Percentiles rank a stretch among this genome's conserved stretches.
These are phyloP conservation scores for Cavia porcellus DNA, from an alignment of 2,113 vertebrate species.

Conservation along the genomic window DNA sequence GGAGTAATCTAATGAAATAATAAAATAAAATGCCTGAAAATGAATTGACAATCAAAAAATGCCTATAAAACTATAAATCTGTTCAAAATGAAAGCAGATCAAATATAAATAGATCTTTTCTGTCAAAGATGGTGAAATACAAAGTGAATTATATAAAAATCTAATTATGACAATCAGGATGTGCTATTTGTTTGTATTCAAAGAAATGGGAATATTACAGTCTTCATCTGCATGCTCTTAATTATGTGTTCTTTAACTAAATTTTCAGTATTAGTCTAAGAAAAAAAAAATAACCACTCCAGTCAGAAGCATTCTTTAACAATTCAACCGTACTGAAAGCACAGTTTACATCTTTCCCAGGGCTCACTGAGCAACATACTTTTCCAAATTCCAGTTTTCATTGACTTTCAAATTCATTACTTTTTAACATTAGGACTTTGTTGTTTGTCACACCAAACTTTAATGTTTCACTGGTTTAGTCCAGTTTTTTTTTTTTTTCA, in stretches of 20 bases:
- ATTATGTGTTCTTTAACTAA: not conserved
- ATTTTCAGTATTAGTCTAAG: constrained; percentile 17
- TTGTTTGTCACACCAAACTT: not conserved
- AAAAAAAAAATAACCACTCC: not conserved
- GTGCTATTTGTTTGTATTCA: not conserved
- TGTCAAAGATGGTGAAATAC: not conserved
- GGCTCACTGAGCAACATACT: not conserved
- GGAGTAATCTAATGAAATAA: not conserved
- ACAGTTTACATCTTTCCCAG: not conserved
- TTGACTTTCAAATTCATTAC: not conserved
- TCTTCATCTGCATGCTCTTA: not conserved
- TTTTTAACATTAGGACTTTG: not conserved
- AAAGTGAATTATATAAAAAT: not conserved
- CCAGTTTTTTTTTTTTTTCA: not conserved
- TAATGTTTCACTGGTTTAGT: not conserved
- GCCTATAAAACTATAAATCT: not conserved
- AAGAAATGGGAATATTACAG: not conserved
- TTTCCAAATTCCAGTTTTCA: not conserved
- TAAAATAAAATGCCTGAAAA: not conserved
- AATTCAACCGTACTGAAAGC: not conserved
- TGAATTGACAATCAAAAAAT: not conserved
- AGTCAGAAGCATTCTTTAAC: not conserved
- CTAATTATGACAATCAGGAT: not conserved
- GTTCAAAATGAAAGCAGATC: not conserved
- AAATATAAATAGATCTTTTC: not conserved